Evolutionary conservation across 2,113 vertebrate species (phyloP).

Genomic region (Recurvirostra avosetta): DNA sequence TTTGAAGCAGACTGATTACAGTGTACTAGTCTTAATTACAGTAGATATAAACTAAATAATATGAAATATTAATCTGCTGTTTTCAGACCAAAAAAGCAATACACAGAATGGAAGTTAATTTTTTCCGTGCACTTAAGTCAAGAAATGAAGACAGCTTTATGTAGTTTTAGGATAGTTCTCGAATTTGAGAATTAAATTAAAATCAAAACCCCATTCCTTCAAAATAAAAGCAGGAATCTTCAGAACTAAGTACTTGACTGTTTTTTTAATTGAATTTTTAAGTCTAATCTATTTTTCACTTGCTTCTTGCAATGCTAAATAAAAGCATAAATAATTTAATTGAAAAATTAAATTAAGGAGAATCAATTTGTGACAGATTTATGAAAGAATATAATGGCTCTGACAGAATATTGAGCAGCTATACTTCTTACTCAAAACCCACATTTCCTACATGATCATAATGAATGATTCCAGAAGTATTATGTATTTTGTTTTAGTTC

Average conservation of each 20-base stretch:
- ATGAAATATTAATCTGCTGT: slow-evolving; percentile 41
- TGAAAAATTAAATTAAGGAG: slow-evolving; percentile 18
- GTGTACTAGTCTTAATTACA: slow-evolving; percentile 38
- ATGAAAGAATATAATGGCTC: neutral
- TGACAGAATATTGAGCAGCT: neutral
- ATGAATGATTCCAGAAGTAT: neutral
- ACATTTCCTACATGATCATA: neutral
- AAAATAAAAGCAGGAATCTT: neutral
- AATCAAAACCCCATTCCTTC: neutral
- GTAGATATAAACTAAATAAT: slow-evolving; percentile 33
- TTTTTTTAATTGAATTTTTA: neutral
- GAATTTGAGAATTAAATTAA: neutral
- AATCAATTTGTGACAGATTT: slow-evolving; percentile 23
- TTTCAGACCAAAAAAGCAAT: slow-evolving; percentile 51
- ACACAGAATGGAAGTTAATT: neutral
- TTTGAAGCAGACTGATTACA: slow-evolving; percentile 41
- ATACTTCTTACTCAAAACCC: neutral
- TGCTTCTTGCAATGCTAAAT: slow-evolving; percentile 7
- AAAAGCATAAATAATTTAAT: slow-evolving; percentile 15
- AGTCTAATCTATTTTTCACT: neutral
- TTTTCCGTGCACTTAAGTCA: neutral
- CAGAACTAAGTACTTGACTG: neutral
- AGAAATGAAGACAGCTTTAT: slow-evolving; percentile 33
- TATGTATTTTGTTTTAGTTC: neutral
- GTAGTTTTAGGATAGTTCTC: slow-evolving; percentile 8